Conservation (phyloP, 2,888 invertebrate genomes). For the Cephus rjabovi region DNA sequence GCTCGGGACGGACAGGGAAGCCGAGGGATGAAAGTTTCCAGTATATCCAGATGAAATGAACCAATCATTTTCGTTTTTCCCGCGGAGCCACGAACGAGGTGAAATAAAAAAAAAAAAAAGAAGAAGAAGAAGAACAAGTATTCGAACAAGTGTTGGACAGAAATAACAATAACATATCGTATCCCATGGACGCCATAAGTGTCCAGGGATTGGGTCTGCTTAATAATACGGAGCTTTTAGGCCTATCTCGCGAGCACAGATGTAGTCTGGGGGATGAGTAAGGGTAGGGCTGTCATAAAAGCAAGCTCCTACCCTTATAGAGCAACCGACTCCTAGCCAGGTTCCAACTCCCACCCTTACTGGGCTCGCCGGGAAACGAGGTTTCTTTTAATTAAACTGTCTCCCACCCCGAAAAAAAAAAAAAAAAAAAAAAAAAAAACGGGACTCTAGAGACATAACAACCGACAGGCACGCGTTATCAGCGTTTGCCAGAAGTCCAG, state of each 20-base stretch:
- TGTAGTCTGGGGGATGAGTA: constrained; percentile 29
- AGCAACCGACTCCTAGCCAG: not conserved
- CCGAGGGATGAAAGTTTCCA: not conserved
- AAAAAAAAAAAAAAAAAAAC: constrained; percentile 30
- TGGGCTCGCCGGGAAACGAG: constrained; percentile 38
- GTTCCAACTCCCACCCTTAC: constrained; percentile 5
- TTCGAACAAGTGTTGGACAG: not conserved
- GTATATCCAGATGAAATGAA: not conserved
- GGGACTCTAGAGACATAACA: constrained; percentile 56
- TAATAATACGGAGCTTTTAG: constrained; percentile 37
- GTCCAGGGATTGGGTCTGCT: constrained; percentile 15
- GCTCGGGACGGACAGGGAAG: not conserved
- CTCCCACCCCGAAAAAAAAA: constrained; percentile 25
- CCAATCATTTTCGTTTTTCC: not conserved
- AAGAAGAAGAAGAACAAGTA: not conserved
- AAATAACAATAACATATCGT: not conserved
- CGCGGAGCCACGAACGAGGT: not conserved
- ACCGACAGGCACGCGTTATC: constrained; percentile 62
- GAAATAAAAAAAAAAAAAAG: not conserved
- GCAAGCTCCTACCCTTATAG: constrained; percentile 9
- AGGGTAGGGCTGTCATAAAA: constrained; percentile 46
- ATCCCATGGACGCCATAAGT: not conserved
- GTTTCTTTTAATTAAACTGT: constrained; percentile 66
- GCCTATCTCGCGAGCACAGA: constrained; percentile 46
- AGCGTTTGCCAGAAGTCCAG: constrained; percentile 50